Evolutionary conservation across 2,113 vertebrate species (phyloP), one percentile per base, ranked within the genome.

Genomic region (Nothoprocta perdicaria): DNA sequence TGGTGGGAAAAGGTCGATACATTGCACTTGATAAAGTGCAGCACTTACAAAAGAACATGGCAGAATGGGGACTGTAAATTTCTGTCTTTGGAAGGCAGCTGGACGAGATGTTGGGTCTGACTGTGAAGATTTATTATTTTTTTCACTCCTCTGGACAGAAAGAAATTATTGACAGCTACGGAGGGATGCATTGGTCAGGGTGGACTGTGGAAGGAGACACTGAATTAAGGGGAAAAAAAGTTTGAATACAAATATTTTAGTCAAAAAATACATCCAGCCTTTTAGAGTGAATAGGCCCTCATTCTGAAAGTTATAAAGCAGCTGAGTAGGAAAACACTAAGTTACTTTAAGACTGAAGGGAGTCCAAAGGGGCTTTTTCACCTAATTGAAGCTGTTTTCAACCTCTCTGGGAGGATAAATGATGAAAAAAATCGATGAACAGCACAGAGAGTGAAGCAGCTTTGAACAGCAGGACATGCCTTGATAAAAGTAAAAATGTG

Each of bases 71-170:
- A 29, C 27, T 60, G 65, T 60, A 71, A 58, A 62, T 52, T 86
- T 86, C 71, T 92, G 66, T 14, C 45, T 71, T 86, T 91, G 72
- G 76, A 82, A 79, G 66, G 57, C 53, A 82, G 41, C 31, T 80
- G 75, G 83, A 65, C 19, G n/a, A 71, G 84, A 52, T 46, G 69
- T 52, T 87, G 12, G 3, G 26, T 78, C 88, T 75, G 62, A 65
- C 63, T 72, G 84, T 65, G 84, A 84, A 88, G 72, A 91, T 78
- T 60, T 84, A 72, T 74, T 83, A 22, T 29, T 71, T 75, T 89
- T 35, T 53, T 26, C 81, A 3, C 26, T 50, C 19, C 9, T 22
- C 10, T 17, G 55, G 43, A 82, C 53, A 65, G 68, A 87, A 92
- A 79, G 5, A 71, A 73, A 45, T 63, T 52, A n/a, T 45, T 82